Evolutionary conservation across 2,888 invertebrate genomes (phyloP), one percentile per base, ranked within the genome.

Genomic region (Lacanobia wlatinum): DNA sequence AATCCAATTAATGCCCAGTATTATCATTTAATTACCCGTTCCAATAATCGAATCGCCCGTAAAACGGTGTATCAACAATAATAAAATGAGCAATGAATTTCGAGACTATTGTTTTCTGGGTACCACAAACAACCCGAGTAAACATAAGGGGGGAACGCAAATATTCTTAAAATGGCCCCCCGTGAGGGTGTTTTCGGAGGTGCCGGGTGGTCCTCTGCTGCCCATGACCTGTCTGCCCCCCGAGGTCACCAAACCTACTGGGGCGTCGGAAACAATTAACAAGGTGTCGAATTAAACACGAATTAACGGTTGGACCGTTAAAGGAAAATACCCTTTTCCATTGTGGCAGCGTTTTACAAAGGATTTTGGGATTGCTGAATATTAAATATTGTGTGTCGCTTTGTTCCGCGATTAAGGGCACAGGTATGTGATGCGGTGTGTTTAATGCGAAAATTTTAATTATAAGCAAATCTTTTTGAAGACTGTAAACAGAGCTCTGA

Each of bases 261-360:
- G 92, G 93, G 94, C 92, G 94, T 94, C 92, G 93, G 92, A 96
- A 96, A 96, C 96, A 96, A 96, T 96, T 96, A 96, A 96, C 96
- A 94, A 96, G 96, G 96, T 96, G 96, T 96, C 96, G 96, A 96
- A 96, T 96, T 96, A 96, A 94, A 96, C 95, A 94, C 95, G 94
- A 95, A 95, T 96, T 96, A 96, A 94, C 95, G 95, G 92, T 94
- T 90, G 89, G 91, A 92, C 93, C 94, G 94, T 95, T 94, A 95
- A 94, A 95, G 95, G 95, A 95, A 94, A 94, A 93, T 90, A 94
- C 95, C 96, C 95, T 95, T 96, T 94, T 93, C 95, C 95, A 95
- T 96, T 96, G 95, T 94, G 89, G 90, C 89, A 88, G 87, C 92
- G 91, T 91, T 94, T 93, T 93, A 94, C 94, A 93, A 94, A 95